Conservation (phyloP, 2,888 invertebrate species). For the Incurvaria masculella region DNA sequence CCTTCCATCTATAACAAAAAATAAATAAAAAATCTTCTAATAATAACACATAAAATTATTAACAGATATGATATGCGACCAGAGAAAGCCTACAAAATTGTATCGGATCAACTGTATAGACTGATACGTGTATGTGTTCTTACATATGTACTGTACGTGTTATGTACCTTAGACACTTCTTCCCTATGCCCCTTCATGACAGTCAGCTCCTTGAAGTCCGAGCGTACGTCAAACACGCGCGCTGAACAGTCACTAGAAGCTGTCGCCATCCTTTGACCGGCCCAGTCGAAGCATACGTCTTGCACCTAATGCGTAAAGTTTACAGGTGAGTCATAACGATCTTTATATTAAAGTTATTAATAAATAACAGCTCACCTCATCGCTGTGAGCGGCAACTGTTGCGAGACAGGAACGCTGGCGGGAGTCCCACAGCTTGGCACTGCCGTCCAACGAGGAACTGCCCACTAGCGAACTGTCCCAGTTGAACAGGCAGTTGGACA, state of each 20-base stretch:
- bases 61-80: too few relatives aligned
- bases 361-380: slow-evolving; percentile 52
- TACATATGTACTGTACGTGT: too few relatives aligned
- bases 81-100: too few relatives aligned
- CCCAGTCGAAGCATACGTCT: slow-evolving; percentile 73
- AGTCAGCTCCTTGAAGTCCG: slow-evolving; percentile 54
- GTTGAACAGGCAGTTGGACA: slow-evolving; percentile 68
- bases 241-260: slow-evolving; percentile 75
- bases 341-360: too few relatives aligned
- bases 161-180: slow-evolving; percentile 62
- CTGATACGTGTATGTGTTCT: too few relatives aligned
- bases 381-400: slow-evolving; percentile 59
- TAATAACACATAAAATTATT: too few relatives aligned
- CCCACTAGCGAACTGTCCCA: slow-evolving; percentile 64
- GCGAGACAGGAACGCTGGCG: slow-evolving; percentile 54
- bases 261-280: slow-evolving; percentile 68
- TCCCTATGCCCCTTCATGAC: slow-evolving; percentile 64
- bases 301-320: slow-evolving; percentile 52
- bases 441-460: slow-evolving; percentile 68
- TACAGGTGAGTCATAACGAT: too few relatives aligned
- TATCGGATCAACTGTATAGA: too few relatives aligned
- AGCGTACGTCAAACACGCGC: slow-evolving; percentile 62
- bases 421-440: slow-evolving; percentile 68
- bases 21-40: too few relatives aligned
- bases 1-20: too few relatives aligned